Base-by-base conservation (phyloP, 2,888 invertebrate species). In the Yponomeuta plumbellus region DNA sequence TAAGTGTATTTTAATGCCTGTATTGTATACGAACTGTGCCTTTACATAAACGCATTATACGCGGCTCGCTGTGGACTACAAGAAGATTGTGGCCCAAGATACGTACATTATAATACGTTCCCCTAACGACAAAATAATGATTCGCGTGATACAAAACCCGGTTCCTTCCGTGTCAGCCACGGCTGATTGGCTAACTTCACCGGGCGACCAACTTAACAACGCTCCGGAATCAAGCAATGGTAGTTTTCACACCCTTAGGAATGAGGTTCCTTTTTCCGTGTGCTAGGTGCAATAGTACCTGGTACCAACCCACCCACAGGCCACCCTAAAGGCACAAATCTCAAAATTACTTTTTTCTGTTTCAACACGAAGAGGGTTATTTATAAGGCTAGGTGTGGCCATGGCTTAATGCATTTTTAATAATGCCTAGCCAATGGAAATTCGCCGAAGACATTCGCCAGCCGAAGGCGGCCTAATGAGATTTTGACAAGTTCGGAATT, bases 401-500 rank as follows among this genome's bases (percentile, higher is more conserved):
- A 72, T 70, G 80, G 74, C 86, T 90, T 52, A 91, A 91, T 89
- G 90, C 75, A 79, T 87, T 89, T 91, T 90, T 90, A 91, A 91
- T 91, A 89, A 91, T 89, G 84, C 85, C 80, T 77, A 75, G 76
- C 88, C 88, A 87, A 86, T 86, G 83, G 80, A 78, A 59, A 66
- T 52, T 59, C 81, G 85, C 85, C 84, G 78, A 83, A 84, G 86
- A 85, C 86, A 76, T 75, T 76, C 78, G 84, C 79, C 79, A 75
- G 73, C 71, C 72, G 74, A 79, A 83, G 81, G 81, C 79, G 78
- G 80, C 82, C 87, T 90, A 90, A 91, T 91, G 88, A 83, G 86
- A 85, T 89, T 91, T 90, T 91, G 89, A 90, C 90, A 90, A 89
- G 90, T 89, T 86, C 80, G 80, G 84, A 89, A 91, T 90, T 88